phyloP scores from a whole-genome alignment of 1,140 invertebrate species.

The Bombus confusus region DNA sequence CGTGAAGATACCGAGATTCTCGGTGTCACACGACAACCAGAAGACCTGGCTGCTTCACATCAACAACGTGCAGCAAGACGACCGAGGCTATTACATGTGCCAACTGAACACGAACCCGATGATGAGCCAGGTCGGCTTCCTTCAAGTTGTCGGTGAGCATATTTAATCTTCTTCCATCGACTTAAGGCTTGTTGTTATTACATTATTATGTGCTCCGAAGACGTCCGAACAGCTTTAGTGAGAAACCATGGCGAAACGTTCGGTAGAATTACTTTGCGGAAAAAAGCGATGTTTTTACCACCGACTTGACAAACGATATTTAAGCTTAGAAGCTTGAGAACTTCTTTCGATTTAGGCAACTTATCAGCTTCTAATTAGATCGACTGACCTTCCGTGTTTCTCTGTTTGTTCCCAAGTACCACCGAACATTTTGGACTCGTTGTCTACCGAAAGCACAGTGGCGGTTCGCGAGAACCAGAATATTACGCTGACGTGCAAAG shows the following conservation, averaged over 20 bases:
- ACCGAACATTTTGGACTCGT: slow-evolving; percentile 93
- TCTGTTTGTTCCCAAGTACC: slow-evolving; percentile 85
- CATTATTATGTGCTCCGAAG: not conserved
- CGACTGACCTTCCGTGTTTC: slow-evolving; percentile 55
- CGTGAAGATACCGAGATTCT: slow-evolving; percentile 92
- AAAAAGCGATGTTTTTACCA: not conserved
- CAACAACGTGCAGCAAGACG: slow-evolving; percentile 93
- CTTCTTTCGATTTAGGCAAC: not conserved
- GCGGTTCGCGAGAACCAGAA: slow-evolving; percentile 95
- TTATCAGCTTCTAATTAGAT: not conserved
- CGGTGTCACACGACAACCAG: slow-evolving; percentile 94
- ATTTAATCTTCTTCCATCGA: slow-evolving; percentile 27
- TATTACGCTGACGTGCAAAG: slow-evolving; percentile 93
- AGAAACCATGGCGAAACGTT: not conserved
- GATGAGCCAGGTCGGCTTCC: slow-evolving; percentile 96
- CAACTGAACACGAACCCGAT: slow-evolving; percentile 98
- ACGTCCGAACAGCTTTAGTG: not conserved
- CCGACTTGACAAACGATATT: too few relatives aligned
- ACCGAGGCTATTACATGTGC: slow-evolving; percentile 95
- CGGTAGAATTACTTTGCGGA: not conserved
- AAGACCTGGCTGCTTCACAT: slow-evolving; percentile 96
- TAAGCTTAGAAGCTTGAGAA: not conserved
- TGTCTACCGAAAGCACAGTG: slow-evolving; percentile 93
- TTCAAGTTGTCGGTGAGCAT: slow-evolving; percentile 95
- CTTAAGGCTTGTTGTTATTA: not conserved